These are phyloP conservation scores for Chionis minor DNA, from an alignment of 2,113 vertebrate species.

Conservation along the genomic window DNA sequence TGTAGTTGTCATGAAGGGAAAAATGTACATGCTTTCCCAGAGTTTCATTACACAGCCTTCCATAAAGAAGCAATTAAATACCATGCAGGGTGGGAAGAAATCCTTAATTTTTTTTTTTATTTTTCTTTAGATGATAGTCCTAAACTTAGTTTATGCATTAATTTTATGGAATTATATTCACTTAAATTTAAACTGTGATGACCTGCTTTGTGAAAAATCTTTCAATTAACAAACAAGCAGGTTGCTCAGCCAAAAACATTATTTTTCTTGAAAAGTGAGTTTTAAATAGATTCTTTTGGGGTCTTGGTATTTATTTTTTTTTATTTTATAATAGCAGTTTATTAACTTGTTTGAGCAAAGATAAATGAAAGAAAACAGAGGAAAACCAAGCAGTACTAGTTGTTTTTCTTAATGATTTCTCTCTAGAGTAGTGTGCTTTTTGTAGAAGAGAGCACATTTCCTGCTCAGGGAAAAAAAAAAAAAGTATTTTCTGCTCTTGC, in stretches of 20 bases:
- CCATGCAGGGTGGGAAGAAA: neutral
- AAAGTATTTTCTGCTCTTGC: slow-evolving; percentile 20
- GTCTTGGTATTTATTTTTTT: neutral
- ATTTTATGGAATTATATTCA: slow-evolving; percentile 16
- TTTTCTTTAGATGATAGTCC: neutral
- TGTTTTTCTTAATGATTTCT: neutral
- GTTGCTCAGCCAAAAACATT: neutral
- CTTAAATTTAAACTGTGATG: slow-evolving; percentile 13
- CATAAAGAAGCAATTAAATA: slow-evolving; percentile 15
- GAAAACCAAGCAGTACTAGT: neutral
- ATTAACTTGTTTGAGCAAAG: slow-evolving; percentile 30
- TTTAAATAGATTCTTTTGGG: slow-evolving; percentile 32
- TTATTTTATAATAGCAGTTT: neutral
- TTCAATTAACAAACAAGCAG: slow-evolving; percentile 26
- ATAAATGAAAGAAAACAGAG: neutral
- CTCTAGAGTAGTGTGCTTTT: neutral
- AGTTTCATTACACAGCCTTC: neutral
- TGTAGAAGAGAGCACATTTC: slow-evolving; percentile 20
- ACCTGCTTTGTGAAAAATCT: slow-evolving; percentile 31
- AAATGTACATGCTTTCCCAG: neutral
- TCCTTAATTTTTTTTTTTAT: neutral
- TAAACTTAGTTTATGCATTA: neutral
- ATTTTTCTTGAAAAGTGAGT: slow-evolving; percentile 24
- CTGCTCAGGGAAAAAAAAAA: neutral
- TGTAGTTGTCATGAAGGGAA: neutral